A percentile compares a stretch with the other conserved stretches of the same genome.
Evolutionary conservation across 2,797 vertebrate genomes (phyloP).

Genomic region (Podarcis siculus): DNA sequence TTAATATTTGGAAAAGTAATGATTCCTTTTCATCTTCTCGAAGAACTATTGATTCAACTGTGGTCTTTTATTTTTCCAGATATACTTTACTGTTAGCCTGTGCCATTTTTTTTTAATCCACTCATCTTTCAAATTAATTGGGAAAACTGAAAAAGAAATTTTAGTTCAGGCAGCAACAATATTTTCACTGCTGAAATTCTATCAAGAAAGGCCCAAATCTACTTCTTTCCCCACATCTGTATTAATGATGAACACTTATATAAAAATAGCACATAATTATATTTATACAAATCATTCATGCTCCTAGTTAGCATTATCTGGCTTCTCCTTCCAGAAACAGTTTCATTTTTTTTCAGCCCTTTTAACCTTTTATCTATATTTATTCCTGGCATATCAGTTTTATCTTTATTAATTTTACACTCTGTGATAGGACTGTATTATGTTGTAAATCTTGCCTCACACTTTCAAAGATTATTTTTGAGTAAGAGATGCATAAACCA

Average conservation of each 20-base stretch:
- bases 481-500: background rate
- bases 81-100: background rate
- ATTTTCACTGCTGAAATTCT: background rate
- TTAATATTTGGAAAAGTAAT: background rate
- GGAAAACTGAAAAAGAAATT: background rate
- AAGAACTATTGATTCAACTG: slow-evolving; percentile 2
- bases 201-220: background rate
- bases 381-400: background rate
- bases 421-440: background rate
- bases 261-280: background rate
- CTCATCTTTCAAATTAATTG: background rate
- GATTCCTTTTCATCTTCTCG: background rate
- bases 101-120: background rate
- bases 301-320: background rate
- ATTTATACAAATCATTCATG: background rate
- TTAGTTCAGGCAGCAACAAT: background rate
- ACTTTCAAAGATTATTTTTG: background rate
- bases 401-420: slow-evolving; percentile 6
- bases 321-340: background rate
- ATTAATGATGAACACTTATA: background rate
- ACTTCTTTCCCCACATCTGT: background rate
- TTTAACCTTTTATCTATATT: background rate
- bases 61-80: background rate
- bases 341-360: background rate
- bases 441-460: background rate